Conservation (phyloP, 2,797 vertebrate species). For the Microctenopoma steveboyesi region DNA sequence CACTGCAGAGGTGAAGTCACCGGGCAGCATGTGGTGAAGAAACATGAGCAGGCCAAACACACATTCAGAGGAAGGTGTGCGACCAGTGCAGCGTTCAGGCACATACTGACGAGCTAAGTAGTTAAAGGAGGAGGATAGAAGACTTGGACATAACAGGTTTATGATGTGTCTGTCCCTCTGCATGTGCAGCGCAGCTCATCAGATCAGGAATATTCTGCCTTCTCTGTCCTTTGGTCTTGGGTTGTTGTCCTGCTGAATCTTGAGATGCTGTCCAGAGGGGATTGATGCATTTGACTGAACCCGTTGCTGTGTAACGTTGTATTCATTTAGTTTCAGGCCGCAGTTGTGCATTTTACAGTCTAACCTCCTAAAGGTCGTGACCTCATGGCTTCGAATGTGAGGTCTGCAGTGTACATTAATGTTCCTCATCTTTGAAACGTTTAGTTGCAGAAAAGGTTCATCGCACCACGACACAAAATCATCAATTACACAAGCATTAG, state of each 20-base stretch:
- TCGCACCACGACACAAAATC: not conserved
- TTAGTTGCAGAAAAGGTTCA: not conserved
- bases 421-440: not conserved
- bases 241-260: no score
- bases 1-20: constrained; percentile 63
- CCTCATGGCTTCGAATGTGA: not conserved
- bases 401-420: not conserved
- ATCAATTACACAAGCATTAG: not conserved
- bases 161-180: no score
- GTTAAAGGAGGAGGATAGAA: not conserved
- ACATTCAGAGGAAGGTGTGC: constrained; percentile 11
- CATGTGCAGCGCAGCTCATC: no score
- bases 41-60: constrained; percentile 27
- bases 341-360: no score
- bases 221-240: no score
- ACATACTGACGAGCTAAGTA: not conserved
- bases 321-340: no score
- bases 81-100: constrained; percentile 3
- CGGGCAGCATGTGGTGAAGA: constrained; percentile 34
- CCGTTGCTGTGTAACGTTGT: no score
- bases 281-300: no score
- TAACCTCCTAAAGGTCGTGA: not conserved
- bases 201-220: no score
- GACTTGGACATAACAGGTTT: not conserved
- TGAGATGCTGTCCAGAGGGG: no score